Percentiles rank a stretch among this genome's conserved stretches.
These are phyloP conservation scores for Solenodon paradoxus DNA, from an alignment of 2,113 vertebrate species.

Conservation along the genomic window DNA sequence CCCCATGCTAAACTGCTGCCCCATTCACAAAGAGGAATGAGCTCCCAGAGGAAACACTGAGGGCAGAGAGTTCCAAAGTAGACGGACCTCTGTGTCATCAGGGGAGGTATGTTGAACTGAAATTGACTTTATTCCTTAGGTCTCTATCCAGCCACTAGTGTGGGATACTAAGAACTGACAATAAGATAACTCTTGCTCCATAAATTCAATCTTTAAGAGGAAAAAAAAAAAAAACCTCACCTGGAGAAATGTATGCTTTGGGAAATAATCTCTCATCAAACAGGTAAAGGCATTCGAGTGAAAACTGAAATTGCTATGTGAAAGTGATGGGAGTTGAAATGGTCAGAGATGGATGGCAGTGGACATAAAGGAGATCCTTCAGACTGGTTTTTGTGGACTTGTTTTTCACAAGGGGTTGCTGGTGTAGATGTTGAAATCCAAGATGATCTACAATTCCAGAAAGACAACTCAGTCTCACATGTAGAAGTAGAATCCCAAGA, in stretches of 20 bases:
- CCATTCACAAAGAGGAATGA: neutral
- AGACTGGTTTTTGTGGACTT: neutral
- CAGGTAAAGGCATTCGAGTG: constrained; percentile 44
- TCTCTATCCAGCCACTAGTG: neutral
- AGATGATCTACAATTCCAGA: constrained; percentile 51
- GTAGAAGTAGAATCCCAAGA: constrained; percentile 63
- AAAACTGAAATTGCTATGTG: constrained; percentile 53
- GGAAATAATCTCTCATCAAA: constrained; percentile 57
- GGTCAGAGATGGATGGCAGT: constrained; percentile 8
- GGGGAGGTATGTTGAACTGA: neutral
- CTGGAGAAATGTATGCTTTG: neutral
- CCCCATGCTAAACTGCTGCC: neutral
- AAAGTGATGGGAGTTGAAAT: constrained; percentile 55
- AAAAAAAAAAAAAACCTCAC: neutral
- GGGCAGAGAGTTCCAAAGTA: neutral
- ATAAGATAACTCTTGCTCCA: constrained; percentile 18
- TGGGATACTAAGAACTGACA: constrained; percentile 6
- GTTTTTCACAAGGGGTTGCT: constrained; percentile 5
- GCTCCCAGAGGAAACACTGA: neutral
- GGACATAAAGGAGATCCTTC: neutral
- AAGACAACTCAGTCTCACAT: constrained; percentile 40
- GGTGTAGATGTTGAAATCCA: constrained; percentile 57
- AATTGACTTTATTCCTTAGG: neutral
- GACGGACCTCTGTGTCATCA: neutral
- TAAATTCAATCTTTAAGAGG: neutral